Evolutionary conservation across 2,888 invertebrate species (phyloP).

Genomic region (Holacanthella duospinosa): DNA sequence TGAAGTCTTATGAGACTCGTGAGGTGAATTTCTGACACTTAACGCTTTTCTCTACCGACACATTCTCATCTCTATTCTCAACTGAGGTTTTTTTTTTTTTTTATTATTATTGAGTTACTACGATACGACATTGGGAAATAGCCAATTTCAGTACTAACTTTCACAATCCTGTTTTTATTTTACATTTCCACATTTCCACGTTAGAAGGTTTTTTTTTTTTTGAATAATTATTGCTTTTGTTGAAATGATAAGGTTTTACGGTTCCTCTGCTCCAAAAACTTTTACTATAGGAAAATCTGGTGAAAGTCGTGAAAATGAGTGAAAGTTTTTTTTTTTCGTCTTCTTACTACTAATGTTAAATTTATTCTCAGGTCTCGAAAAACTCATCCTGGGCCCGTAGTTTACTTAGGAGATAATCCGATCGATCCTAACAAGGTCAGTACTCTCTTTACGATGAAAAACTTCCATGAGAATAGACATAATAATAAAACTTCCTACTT

Average conservation of each 20-base stretch:
- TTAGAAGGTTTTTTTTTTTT: neutral
- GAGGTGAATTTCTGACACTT: neutral
- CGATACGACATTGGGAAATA: too few relatives aligned
- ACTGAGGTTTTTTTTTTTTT: neutral
- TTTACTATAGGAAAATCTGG: neutral
- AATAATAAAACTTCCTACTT: too few relatives aligned
- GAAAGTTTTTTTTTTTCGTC: neutral
- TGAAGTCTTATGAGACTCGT: neutral
- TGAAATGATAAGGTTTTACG: too few relatives aligned
- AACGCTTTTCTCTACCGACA: too few relatives aligned
- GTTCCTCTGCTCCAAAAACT: too few relatives aligned
- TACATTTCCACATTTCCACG: neutral
- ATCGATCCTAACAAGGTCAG: slow-evolving; percentile 86
- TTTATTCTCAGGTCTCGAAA: slow-evolving; percentile 80
- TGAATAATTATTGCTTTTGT: neutral
- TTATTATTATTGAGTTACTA: neutral
- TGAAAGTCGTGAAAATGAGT: neutral
- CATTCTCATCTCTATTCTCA: too few relatives aligned
- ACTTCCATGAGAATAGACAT: too few relatives aligned
- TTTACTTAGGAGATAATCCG: slow-evolving; percentile 94
- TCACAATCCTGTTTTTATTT: too few relatives aligned
- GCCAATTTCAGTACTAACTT: too few relatives aligned
- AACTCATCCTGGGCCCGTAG: slow-evolving; percentile 92
- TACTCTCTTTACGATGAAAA: too few relatives aligned
- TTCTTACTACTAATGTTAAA: neutral